Evolutionary conservation across 64 coral and sea anemone genomes (phyloP).

Genomic region (Astreopora myriophthalma): DNA sequence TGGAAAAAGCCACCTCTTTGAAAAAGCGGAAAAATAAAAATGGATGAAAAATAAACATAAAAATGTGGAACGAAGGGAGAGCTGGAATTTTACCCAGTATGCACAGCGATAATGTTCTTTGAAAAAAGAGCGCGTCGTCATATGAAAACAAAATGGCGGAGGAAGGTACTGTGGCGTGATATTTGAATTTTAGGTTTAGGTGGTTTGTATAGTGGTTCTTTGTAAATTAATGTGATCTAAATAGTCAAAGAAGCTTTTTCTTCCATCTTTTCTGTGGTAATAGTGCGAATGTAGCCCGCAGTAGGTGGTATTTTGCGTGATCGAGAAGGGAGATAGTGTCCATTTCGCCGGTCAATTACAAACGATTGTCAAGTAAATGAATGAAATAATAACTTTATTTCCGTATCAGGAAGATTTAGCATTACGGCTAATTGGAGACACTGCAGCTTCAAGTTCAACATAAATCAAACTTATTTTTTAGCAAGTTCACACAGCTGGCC

Average conservation of each 20-base stretch:
- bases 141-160: conserved; percentile 38
- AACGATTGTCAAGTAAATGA: too few species aligned
- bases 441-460: too few species aligned
- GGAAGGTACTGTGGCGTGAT: not conserved
- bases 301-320: not conserved
- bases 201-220: not conserved
- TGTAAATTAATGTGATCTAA: not conserved
- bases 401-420: too few species aligned
- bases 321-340: not conserved
- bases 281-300: not conserved
- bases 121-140: conserved; percentile 52
- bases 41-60: not conserved
- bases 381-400: too few species aligned
- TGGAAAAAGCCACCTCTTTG: too few species aligned
- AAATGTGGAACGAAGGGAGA: too few species aligned
- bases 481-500: too few species aligned
- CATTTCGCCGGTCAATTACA: too few species aligned
- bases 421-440: too few species aligned
- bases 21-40: not conserved
- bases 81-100: not conserved
- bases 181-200: not conserved
- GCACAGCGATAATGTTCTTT: not conserved
- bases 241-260: not conserved
- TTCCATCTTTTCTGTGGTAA: not conserved
- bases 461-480: too few species aligned